Base-by-base conservation (phyloP, 2,797 vertebrate species). In the Buceros bicornis region DNA sequence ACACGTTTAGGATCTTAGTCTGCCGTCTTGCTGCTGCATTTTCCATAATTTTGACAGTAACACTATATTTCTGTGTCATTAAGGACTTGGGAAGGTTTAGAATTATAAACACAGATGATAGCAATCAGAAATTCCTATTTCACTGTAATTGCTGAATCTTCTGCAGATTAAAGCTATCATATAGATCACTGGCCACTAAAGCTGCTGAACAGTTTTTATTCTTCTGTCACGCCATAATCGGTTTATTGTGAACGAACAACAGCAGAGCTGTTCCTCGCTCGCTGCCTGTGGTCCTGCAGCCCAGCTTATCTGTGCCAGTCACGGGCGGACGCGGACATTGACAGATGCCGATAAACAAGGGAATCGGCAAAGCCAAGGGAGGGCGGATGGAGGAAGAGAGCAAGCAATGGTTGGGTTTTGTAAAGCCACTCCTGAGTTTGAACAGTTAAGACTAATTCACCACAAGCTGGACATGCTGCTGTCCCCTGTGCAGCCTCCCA, bases 301-400 rank as follows among this genome's bases (percentile, higher is more conserved):
- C 14, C 56, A 71, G n/a, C 33, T 70, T 87, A 86, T 93, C 93
- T 77, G 94, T 93, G 80, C 94, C 96, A 96, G 96, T 78, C 86
- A 69, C 94, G 95, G 83, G 42, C 77, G 85, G 86, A 84, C 4
- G 0, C 53, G 83, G 57, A 50, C 51, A 64, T 37, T 13, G 89
- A 87, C 37, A 90, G 60, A 87, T 15, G 3, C 42, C 54, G 74
- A 82, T 20, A 65, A 85, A 96, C 95, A 97, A 95, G 85, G 64
- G 56, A 84, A 89, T 31, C 37, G 62, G 50, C 35, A 95, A 93
- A 85, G 53, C 28, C 60, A 82, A 79, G 51, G 22, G 48, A 62
- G 21, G 20, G 28, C 20, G 80, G 61, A 29, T 80, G 45, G 37
- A 88, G 24, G 42, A 87, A 80, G 24, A 62, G 31, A 83, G 33